Evolutionary conservation across 1,140 invertebrate species (phyloP).

Genomic region (Pachypeltis micranthus): DNA sequence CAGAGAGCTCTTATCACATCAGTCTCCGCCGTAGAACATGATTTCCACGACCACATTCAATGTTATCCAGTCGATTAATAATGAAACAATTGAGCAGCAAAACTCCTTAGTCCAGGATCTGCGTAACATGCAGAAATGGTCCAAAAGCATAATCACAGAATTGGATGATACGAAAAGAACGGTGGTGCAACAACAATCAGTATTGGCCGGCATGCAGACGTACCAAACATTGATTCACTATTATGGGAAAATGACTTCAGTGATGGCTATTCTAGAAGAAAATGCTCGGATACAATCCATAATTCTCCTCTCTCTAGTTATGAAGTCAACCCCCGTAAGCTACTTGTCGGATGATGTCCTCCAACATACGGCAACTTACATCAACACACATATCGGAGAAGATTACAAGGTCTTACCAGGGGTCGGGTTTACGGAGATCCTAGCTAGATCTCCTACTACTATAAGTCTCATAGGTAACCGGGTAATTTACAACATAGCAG

Average conservation of each 20-base stretch:
- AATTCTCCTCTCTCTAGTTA: not conserved
- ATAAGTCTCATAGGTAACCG: not conserved
- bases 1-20: not conserved
- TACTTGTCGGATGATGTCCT: not conserved
- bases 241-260: not conserved
- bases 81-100: not conserved
- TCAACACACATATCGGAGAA: not conserved
- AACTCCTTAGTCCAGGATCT: not conserved
- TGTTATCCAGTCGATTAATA: not conserved
- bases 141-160: not conserved
- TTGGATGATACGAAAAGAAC: not conserved
- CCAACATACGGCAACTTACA: not conserved
- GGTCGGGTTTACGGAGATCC: not conserved
- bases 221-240: not conserved
- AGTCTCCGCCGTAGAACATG: not conserved
- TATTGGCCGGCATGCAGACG: not conserved
- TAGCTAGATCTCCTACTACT: not conserved
- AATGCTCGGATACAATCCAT: not conserved
- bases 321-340: not conserved
- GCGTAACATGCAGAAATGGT: not conserved
- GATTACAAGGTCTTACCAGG: not conserved
- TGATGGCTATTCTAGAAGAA: not conserved
- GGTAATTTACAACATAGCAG: not conserved
- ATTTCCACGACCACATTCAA: not conserved
- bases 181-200: not conserved